A percentile compares a stretch with the other conserved stretches of the same genome.
Evolutionary conservation across 2,888 invertebrate genomes (phyloP).

Genomic region (Eupithecia insigniata): DNA sequence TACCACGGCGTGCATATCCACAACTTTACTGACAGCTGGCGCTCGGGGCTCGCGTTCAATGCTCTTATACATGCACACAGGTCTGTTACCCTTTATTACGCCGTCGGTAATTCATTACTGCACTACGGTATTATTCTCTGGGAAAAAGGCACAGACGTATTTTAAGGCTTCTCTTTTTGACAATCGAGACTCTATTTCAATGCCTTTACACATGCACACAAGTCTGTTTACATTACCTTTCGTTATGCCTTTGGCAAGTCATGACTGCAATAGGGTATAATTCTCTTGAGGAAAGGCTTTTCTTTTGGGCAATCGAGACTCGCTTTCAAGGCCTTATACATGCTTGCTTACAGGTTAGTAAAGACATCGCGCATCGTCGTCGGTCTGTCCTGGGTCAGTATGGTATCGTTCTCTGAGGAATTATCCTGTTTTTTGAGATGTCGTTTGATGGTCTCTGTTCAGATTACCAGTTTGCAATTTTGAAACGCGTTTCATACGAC

Average conservation of each 20-base stretch:
- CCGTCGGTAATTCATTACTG: neutral
- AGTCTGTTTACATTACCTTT: conserved; percentile 49
- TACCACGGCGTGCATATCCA: conserved; percentile 95
- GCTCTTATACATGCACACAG: conserved; percentile 98
- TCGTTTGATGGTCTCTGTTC: no score
- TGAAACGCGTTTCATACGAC: no score
- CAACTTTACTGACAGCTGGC: conserved; percentile 97
- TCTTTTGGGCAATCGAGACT: conserved; percentile 87
- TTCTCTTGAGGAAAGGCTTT: neutral
- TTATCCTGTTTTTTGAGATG: neutral
- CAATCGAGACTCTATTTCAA: conserved; percentile 97
- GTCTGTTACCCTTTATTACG: conserved; percentile 49
- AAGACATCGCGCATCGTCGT: no score
- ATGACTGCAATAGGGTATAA: neutral
- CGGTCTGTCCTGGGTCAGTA: neutral
- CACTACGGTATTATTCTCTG: no score
- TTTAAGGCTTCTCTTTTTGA: no score
- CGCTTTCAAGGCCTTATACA: conserved; percentile 99
- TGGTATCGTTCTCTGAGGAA: neutral
- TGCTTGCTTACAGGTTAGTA: conserved; percentile 92
- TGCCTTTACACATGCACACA: conserved; percentile 98
- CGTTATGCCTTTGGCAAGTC: neutral
- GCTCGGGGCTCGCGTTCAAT: conserved; percentile 98
- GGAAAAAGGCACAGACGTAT: no score
- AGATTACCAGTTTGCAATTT: no score